Percentiles rank a stretch among this genome's conserved stretches.
phyloP scores from a whole-genome alignment of 2,113 vertebrate genomes.

The Chloroceryle aenea region DNA sequence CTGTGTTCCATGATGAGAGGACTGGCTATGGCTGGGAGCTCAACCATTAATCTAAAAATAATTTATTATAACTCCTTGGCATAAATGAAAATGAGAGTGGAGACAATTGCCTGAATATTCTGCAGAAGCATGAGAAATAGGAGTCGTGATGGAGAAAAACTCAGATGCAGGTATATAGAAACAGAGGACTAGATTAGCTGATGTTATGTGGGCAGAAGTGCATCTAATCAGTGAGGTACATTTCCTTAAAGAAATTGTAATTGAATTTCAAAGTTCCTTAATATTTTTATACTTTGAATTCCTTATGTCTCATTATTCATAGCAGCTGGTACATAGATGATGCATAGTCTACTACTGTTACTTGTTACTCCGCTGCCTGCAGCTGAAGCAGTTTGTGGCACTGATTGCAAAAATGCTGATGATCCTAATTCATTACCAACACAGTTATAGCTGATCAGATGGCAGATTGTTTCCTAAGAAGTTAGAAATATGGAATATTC shows the following conservation, averaged over 20 bases:
- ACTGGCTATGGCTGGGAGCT: neutral
- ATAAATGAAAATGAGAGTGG: neutral
- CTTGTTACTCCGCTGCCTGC: neutral
- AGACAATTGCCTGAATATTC: neutral
- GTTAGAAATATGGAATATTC: neutral
- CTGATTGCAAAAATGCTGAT: neutral
- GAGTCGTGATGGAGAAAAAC: neutral
- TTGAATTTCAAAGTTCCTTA: neutral
- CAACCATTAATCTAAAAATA: neutral
- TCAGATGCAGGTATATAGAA: accelerated
- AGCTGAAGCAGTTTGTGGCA: neutral
- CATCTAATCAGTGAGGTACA: neutral
- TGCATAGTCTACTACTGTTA: neutral
- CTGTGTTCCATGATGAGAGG: neutral
- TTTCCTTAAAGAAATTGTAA: neutral
- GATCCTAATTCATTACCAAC: neutral
- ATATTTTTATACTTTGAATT: neutral
- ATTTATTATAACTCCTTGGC: neutral
- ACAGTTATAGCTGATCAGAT: neutral
- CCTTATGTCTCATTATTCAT: neutral
- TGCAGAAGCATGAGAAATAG: neutral
- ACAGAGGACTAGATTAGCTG: neutral
- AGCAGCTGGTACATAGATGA: neutral
- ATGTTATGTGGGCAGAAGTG: neutral
- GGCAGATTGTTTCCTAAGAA: neutral